Base-by-base conservation (phyloP, 2,888 invertebrate genomes). In the Muscina levida region DNA sequence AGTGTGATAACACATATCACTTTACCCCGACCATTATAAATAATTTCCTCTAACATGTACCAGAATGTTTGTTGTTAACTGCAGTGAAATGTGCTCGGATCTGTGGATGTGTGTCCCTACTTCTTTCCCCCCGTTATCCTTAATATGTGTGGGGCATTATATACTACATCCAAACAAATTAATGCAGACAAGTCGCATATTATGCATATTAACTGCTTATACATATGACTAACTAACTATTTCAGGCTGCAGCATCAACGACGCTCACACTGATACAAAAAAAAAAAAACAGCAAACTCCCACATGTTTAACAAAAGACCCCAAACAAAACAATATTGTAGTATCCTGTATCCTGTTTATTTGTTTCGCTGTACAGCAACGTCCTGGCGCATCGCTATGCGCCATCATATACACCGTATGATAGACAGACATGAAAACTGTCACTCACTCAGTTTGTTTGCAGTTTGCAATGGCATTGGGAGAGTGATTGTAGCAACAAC, bases 191-290 rank as follows among this genome's bases (percentile, higher is more conserved):
- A 86, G 85, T 86, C 86, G 86, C 87, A 87, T 87, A 87, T 87
- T 87, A 87, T 88, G 87, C 87, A 88, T 88, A 88, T 88, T 88
- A 87, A 87, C 88, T 87, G 87, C 85, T 86, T 85, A 86, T 86
- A 84, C 86, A 84, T 84, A 84, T 85, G 84, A 31, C 31, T 31
- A 51, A 22, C 31, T 31, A 51, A 22, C 17, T 22, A 51, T 8
- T 15, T 4, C 10, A 1, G 51, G 22, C 6, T n/a, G 15, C 17
- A 51, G 22, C 6, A 19, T 10, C 17, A 51, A 8, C 17, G 51
- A n/a, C 51, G n/a, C n/a, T n/a, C n/a, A n/a, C n/a, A n/a, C n/a
- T n/a, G n/a, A n/a, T n/a, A 51, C 22, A 51, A 15, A n/a, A 10
- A 19, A 3, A 22, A 51, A n/a, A n/a, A n/a, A n/a, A n/a, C 17